phyloP scores from a whole-genome alignment of 2,797 vertebrate species.

The Tinamus major region DNA sequence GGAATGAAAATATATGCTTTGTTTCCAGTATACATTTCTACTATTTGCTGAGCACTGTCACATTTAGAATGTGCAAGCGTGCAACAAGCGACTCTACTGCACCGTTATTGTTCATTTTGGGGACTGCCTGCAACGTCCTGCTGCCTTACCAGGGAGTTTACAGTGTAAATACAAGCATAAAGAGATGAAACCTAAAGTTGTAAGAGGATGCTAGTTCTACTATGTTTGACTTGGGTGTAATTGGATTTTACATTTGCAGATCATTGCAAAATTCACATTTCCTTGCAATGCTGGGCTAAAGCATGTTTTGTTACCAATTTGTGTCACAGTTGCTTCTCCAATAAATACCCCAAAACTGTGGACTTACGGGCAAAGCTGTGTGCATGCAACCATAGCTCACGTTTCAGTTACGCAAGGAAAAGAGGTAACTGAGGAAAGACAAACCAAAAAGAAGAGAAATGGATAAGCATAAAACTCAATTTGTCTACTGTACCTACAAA shows the following conservation, averaged over 20 bases:
- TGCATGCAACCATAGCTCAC: not conserved
- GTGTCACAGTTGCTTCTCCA: slow-evolving; percentile 55
- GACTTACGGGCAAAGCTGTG: slow-evolving; percentile 5
- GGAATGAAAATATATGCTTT: slow-evolving; percentile 2
- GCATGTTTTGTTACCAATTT: slow-evolving; percentile 43
- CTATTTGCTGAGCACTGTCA: slow-evolving; percentile 2
- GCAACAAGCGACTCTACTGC: not conserved
- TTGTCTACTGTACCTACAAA: not conserved
- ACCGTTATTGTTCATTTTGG: slow-evolving; percentile 7
- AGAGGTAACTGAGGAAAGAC: slow-evolving; percentile 24
- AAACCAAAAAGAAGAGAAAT: not conserved
- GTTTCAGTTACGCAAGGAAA: slow-evolving; percentile 46
- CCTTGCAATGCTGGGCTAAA: not conserved
- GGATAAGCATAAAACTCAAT: not conserved
- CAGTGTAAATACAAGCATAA: not conserved
- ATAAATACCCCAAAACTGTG: slow-evolving; percentile 35
- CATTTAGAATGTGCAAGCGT: not conserved
- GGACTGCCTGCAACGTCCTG: not conserved
- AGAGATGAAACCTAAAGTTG: not conserved
- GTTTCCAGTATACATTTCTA: slow-evolving; percentile 6
- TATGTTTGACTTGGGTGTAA: not conserved
- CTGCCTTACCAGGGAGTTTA: slow-evolving; percentile 1
- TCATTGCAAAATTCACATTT: slow-evolving; percentile 51
- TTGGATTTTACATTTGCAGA: slow-evolving; percentile 53
- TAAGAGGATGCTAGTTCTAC: not conserved